These are phyloP conservation scores for Ranitomeya imitator DNA, from an alignment of 2,113 vertebrate species.

Conservation along the genomic window DNA sequence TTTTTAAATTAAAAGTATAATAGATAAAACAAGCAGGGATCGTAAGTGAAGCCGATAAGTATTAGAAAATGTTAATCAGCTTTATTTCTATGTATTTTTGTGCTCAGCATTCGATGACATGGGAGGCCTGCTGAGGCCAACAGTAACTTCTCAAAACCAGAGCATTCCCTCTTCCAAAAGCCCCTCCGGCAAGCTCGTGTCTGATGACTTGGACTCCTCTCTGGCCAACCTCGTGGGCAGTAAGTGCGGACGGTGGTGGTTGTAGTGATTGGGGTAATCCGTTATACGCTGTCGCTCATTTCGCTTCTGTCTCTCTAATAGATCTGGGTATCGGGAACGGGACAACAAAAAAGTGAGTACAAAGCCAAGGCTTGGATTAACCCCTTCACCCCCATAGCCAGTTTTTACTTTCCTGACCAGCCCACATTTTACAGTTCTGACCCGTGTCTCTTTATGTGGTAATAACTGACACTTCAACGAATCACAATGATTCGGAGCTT, in stretches of 20 bases:
- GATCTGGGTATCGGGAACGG: constrained; percentile 97
- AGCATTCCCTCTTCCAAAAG: constrained; percentile 79
- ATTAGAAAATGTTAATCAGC: too few relatives aligned
- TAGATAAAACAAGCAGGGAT: too few relatives aligned
- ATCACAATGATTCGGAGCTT: too few relatives aligned
- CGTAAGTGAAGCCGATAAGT: too few relatives aligned
- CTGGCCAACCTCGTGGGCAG: constrained; percentile 95
- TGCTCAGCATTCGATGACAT: constrained; percentile 87
- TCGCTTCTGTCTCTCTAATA: constrained; percentile 65
- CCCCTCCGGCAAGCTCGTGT: constrained; percentile 87
- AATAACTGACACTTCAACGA: too few relatives aligned
- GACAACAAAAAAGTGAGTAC: constrained; percentile 94
- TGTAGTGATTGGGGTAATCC: too few relatives aligned
- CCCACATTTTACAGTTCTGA: too few relatives aligned
- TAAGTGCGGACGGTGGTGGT: constrained; percentile 71
- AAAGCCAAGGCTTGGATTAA: too few relatives aligned
- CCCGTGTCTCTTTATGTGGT: too few relatives aligned
- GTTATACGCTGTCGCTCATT: neutral
- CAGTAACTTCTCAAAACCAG: constrained; percentile 88
- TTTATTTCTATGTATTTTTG: constrained; percentile 46
- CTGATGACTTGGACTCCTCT: constrained; percentile 91
- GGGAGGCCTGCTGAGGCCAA: constrained; percentile 93
- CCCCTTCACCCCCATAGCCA: too few relatives aligned
- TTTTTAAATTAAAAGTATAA: too few relatives aligned
- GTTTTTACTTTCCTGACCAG: too few relatives aligned